Conservation (phyloP, 2,888 invertebrate species). For the Alloscopus bannaensis region DNA sequence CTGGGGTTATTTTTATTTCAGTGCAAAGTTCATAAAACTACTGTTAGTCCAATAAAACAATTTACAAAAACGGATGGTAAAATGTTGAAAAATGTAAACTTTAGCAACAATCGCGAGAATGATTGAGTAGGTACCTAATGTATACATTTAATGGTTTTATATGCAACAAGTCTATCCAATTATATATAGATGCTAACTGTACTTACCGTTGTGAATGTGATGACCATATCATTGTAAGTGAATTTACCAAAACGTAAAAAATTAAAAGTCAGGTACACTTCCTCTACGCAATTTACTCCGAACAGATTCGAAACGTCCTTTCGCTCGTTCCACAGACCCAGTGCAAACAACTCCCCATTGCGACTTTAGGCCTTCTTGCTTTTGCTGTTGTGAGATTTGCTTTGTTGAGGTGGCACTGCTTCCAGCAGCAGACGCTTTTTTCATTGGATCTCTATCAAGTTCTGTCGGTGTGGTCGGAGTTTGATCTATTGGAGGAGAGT, state of each 20-base stretch:
- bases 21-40: slow-evolving; percentile 4
- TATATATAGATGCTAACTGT: too few relatives aligned
- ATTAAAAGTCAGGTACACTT: slow-evolving; percentile 70
- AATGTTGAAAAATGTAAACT: too few relatives aligned
- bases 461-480: slow-evolving; percentile 6
- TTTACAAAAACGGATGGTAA: too few relatives aligned
- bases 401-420: slow-evolving; percentile 11
- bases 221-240: too few relatives aligned
- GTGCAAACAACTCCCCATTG: slow-evolving; percentile 68
- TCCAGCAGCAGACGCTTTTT: background rate
- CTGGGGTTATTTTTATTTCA: too few relatives aligned
- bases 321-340: slow-evolving; percentile 67
- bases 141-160: too few relatives aligned
- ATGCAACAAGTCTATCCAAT: too few relatives aligned
- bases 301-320: slow-evolving; percentile 65
- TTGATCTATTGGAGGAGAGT: background rate
- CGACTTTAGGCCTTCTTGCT: slow-evolving; percentile 40
- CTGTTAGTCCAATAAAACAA: slow-evolving; percentile 9
- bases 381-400: slow-evolving; percentile 22
- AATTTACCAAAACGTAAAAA: too few relatives aligned
- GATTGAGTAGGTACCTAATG: too few relatives aligned
- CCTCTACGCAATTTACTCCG: slow-evolving; percentile 59
- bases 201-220: too few relatives aligned
- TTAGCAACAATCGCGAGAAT: too few relatives aligned
- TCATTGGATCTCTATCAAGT: slow-evolving; percentile 23